Evolutionary conservation across 2,113 vertebrate species (phyloP), one percentile per base, ranked within the genome.

Genomic region (Ciconia stormi): DNA sequence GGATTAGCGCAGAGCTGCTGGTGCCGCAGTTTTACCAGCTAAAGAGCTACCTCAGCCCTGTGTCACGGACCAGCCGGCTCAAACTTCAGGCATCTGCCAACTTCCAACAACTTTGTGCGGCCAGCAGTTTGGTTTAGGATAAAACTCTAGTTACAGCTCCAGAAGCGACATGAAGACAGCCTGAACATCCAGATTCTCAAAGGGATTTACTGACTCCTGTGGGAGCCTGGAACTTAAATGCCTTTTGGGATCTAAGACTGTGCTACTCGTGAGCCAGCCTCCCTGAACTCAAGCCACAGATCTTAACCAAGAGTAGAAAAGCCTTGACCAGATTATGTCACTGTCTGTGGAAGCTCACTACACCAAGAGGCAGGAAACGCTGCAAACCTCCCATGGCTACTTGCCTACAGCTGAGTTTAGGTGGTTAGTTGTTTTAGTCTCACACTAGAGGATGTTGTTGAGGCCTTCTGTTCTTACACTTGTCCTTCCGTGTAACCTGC

Each of bases 241-340:
- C 25, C n/a, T 72, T 32, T 36, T 6, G 40, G 83, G 40, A 56
- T 73, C 30, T 42, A 59, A 58, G 18, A 20, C 11, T 3, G 32
- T 1, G 27, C 34, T 17, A 49, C 16, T 32, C 1, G 1, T 7
- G 10, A 80, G 53, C 59, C 12, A 40, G 27, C 30, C 29, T 25
- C 23, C 44, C 70, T 16, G 10, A 73, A 27, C 22, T 38, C 59
- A 42, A 40, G 26, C 7, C 55, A 22, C 62, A 76, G 59, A 16
- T 4, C 32, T 67, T 40, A 52, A 82, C 15, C 25, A 18, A 46
- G 52, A 72, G 56, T 7, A 63, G 71, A 55, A 76, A 79, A 90
- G 25, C 56, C 36, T 1, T 7, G 46, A 36, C 5, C 36, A 26
- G 2, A 22, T 0, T 9, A 14, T 9, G 13, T 13, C 53, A 19